A percentile compares a stretch with the other conserved stretches of the same genome.
Conservation (phyloP, 2,888 invertebrate species). For the Chelonus formosanus region DNA sequence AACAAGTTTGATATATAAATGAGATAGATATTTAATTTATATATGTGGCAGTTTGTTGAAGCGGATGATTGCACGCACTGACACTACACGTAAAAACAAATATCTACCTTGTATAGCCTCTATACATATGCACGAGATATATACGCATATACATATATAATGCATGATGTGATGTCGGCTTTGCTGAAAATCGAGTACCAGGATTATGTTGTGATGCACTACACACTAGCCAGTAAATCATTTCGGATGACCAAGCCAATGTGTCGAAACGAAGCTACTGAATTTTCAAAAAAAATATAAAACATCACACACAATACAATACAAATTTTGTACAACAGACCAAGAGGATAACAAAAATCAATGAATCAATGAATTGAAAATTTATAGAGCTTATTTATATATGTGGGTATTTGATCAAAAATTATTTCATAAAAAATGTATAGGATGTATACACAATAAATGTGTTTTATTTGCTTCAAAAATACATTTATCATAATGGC, state of each 20-base stretch:
- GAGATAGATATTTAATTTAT: neutral
- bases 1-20: neutral
- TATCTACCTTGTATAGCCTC: neutral
- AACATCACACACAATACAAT: conserved; percentile 8
- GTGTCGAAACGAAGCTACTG: conserved; percentile 40
- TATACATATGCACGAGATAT: neutral
- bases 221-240: conserved; percentile 52
- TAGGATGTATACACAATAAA: too few relatives aligned
- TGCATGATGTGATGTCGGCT: conserved; percentile 31
- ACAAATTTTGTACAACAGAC: conserved; percentile 6
- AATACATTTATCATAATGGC: too few relatives aligned
- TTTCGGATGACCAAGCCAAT: conserved; percentile 51
- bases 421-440: too few relatives aligned
- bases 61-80: conserved; percentile 17
- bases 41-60: conserved; percentile 1
- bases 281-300: neutral
- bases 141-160: conserved; percentile 19
- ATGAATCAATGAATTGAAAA: conserved; percentile 4
- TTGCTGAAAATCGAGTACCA: conserved; percentile 52
- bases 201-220: conserved; percentile 51
- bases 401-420: too few relatives aligned
- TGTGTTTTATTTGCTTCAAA: too few relatives aligned
- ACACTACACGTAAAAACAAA: conserved; percentile 18
- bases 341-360: conserved; percentile 18
- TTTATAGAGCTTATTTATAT: too few relatives aligned